Conservation (phyloP, 2,113 vertebrate species). For the Spermophilus dauricus region DNA sequence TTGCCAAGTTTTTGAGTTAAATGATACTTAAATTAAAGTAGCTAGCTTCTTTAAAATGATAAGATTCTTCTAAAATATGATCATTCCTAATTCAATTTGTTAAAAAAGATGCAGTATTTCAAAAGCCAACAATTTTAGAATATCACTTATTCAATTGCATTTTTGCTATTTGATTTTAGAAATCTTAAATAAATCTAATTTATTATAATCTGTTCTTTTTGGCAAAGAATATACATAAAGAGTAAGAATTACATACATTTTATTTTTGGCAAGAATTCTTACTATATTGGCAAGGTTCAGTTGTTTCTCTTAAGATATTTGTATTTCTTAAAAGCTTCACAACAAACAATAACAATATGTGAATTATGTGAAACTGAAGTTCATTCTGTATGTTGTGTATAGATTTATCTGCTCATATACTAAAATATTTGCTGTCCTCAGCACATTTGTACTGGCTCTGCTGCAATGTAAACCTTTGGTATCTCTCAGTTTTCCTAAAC, state of each 20-base stretch:
- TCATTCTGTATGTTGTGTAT: neutral
- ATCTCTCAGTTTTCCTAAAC: constrained; percentile 10
- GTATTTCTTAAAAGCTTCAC: constrained; percentile 56
- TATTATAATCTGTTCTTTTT: constrained; percentile 47
- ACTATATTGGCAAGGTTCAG: neutral
- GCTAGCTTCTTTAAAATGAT: constrained; percentile 55
- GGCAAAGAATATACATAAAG: neutral
- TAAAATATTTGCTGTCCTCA: neutral
- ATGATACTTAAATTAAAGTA: neutral
- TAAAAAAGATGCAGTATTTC: constrained; percentile 65
- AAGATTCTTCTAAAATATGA: constrained; percentile 57
- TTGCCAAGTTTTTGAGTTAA: constrained; percentile 17
- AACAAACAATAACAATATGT: constrained; percentile 5
- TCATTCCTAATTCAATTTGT: constrained; percentile 73
- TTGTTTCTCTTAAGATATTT: constrained; percentile 52
- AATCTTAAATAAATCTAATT: constrained; percentile 69
- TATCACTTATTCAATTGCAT: constrained; percentile 73
- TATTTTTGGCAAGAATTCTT: constrained; percentile 46
- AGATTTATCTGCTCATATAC: constrained; percentile 24
- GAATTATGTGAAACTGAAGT: neutral
- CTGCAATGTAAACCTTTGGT: neutral
- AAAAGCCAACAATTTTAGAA: constrained; percentile 72
- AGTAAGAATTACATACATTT: constrained; percentile 29
- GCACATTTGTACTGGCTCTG: neutral
- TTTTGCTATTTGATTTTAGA: constrained; percentile 69